A percentile compares a stretch with the other conserved stretches of the same genome.
Conservation (phyloP, 2,888 invertebrate species). For the Lepetodrilus schrolli region DNA sequence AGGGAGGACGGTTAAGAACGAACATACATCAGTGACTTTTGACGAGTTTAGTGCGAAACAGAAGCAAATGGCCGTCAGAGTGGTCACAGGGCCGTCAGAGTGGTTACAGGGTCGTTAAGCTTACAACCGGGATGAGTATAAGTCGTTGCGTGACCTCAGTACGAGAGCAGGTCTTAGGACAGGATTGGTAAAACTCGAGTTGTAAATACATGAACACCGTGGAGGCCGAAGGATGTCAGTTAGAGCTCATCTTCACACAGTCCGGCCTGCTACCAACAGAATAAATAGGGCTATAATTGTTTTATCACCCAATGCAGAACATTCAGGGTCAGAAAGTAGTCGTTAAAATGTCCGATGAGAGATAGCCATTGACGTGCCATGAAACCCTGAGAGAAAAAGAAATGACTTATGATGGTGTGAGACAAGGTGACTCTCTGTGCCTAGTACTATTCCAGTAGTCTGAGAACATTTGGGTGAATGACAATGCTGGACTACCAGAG, state of each 20-base stretch:
- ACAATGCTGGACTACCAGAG: too few species aligned
- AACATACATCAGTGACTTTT: background rate
- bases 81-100: background rate
- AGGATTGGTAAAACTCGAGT: background rate
- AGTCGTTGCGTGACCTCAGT: background rate
- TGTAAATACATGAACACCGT: conserved; percentile 12
- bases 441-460: background rate
- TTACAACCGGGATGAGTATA: background rate
- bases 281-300: background rate
- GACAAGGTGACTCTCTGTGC: background rate
- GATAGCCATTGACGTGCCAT: background rate
- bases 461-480: too few species aligned
- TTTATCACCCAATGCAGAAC: background rate
- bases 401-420: background rate
- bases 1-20: background rate
- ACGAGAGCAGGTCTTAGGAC: conserved; percentile 1
- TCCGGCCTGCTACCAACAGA: background rate
- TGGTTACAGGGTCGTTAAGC: background rate
- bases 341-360: conserved; percentile 8
- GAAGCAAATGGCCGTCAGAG: background rate
- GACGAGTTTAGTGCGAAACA: conserved; percentile 14
- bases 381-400: background rate
- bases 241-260: background rate
- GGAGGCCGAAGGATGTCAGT: background rate
- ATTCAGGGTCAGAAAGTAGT: background rate